Evolutionary conservation across 2,888 invertebrate genomes (phyloP).

Genomic region (Drosophila putrida): DNA sequence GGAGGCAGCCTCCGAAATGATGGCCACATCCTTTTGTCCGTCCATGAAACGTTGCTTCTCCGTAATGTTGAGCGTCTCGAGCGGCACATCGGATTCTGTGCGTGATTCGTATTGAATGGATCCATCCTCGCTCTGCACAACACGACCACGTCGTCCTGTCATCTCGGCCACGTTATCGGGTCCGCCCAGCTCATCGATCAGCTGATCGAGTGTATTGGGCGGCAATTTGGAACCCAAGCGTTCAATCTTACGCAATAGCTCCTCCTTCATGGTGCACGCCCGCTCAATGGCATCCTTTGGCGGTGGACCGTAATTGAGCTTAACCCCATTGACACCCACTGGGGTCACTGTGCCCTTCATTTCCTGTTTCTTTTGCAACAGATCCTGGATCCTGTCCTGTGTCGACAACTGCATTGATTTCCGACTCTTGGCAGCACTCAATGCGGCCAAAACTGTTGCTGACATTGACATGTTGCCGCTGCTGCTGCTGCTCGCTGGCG

Average conservation of each 20-base stretch:
- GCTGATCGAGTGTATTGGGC: conserved; percentile 98
- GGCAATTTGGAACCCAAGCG: conserved; percentile 94
- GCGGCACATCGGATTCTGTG: conserved; percentile 96
- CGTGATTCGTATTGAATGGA: conserved; percentile 97
- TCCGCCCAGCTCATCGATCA: conserved; percentile 99
- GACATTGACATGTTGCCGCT: conserved; percentile 39
- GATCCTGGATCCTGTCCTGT: conserved; percentile 92
- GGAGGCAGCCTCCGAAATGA: conserved; percentile 99
- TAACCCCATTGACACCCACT: conserved; percentile 83
- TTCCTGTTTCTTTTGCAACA: conserved; percentile 87
- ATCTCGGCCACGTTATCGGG: conserved; percentile 99
- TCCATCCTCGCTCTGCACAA: conserved; percentile 97
- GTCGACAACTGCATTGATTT: conserved; percentile 86
- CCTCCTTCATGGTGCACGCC: conserved; percentile 97
- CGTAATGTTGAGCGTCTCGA: conserved; percentile 98
- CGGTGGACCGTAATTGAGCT: conserved; percentile 87
- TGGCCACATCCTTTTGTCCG: conserved; percentile 98
- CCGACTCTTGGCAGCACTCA: conserved; percentile 70
- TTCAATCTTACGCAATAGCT: conserved; percentile 94
- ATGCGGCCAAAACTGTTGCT: conserved; percentile 62
- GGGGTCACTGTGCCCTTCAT: conserved; percentile 83
- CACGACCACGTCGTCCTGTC: conserved; percentile 98
- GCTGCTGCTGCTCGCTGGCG: conserved; percentile 14
- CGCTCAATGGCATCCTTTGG: conserved; percentile 94
- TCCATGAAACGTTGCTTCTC: conserved; percentile 98